Percentiles rank a stretch among this genome's conserved stretches.
Evolutionary conservation across 2,797 vertebrate species (phyloP).

Genomic region (Gorsachius magnificus): DNA sequence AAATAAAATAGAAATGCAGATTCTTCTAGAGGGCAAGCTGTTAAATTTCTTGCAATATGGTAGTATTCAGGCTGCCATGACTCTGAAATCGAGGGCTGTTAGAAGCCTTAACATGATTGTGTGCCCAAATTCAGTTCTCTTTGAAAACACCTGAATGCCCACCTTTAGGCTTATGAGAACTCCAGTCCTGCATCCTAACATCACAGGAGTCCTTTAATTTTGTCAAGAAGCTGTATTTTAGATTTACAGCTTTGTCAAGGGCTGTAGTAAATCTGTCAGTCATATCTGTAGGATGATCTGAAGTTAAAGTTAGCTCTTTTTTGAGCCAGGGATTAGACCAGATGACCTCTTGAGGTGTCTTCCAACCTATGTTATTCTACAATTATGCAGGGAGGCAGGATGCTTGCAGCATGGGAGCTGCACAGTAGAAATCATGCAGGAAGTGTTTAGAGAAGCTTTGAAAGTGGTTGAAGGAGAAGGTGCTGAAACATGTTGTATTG

Average conservation of each 20-base stretch:
- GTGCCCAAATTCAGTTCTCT: neutral
- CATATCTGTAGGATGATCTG: conserved; percentile 32
- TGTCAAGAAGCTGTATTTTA: neutral
- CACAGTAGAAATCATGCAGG: neutral
- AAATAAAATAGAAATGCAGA: neutral
- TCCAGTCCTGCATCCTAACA: neutral
- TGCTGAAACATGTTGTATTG: neutral
- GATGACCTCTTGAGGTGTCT: conserved; percentile 41
- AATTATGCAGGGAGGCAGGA: neutral
- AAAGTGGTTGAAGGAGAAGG: neutral
- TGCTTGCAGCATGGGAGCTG: neutral
- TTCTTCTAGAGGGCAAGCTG: neutral
- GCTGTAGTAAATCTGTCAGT: neutral
- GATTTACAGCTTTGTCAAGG: neutral
- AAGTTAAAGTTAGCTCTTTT: conserved; percentile 51
- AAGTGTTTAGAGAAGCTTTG: neutral
- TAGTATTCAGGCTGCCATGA: neutral
- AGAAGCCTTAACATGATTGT: neutral
- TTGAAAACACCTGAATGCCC: neutral
- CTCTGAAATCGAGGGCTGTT: neutral
- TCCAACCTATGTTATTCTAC: neutral
- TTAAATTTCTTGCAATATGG: neutral
- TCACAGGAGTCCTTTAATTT: neutral
- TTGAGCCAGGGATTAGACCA: conserved; percentile 33
- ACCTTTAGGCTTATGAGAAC: neutral